Conservation (phyloP, 2,113 vertebrate species). For the Alethe diademata region DNA sequence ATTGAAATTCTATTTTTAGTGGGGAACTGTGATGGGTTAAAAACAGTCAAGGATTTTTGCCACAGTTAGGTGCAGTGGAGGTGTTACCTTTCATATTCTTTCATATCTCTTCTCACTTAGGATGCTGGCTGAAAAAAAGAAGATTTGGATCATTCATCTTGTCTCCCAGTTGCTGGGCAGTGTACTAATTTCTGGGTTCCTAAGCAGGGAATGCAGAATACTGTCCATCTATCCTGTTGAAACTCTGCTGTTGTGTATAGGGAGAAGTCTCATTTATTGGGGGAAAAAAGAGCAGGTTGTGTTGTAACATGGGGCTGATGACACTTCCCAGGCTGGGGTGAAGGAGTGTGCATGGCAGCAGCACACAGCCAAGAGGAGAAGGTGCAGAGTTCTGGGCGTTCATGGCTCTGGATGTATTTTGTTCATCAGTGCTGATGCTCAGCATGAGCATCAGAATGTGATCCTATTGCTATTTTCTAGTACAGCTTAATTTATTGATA, state of each 20-base stretch:
- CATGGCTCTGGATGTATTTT: neutral
- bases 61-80: neutral
- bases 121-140: neutral
- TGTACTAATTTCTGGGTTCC: neutral
- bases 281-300: neutral
- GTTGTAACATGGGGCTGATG: neutral
- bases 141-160: neutral
- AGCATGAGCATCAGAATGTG: neutral
- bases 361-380: neutral
- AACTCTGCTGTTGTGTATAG: neutral
- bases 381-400: neutral
- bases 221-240: neutral
- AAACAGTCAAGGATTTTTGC: neutral
- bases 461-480: neutral
- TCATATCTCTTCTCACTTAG: neutral
- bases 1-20: neutral
- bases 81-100: neutral
- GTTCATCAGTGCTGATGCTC: neutral
- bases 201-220: neutral
- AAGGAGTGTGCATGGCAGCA: neutral
- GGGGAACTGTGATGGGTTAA: neutral
- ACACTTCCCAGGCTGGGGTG: neutral
- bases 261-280: neutral
- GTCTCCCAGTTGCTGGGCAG: neutral
- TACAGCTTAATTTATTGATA: conserved; percentile 38